phyloP scores from a whole-genome alignment of 1,140 invertebrate species.

The Colletes gigas region DNA sequence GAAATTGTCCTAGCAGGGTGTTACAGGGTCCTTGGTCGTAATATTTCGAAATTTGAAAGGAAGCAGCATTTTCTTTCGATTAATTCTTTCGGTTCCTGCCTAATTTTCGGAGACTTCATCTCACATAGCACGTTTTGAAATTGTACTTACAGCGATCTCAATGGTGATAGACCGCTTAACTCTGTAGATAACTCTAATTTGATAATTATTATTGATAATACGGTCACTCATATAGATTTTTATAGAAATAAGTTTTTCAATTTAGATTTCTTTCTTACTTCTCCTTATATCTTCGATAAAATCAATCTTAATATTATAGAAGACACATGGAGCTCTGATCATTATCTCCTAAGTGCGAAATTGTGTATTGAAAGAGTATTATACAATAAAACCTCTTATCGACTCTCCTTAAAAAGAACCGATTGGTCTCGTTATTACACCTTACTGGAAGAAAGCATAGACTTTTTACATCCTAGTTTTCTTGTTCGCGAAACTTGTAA shows the following conservation, averaged over 20 bases:
- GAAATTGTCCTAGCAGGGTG: no score
- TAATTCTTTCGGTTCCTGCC: neutral
- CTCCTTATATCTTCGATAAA: neutral
- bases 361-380: neutral
- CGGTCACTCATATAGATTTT: neutral
- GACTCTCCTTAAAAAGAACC: neutral
- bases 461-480: neutral
- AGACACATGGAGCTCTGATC: neutral
- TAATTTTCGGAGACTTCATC: no score
- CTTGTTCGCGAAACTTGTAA: no score
- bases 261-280: neutral
- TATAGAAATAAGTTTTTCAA: conserved; percentile 1
- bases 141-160: no score
- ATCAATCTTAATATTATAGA: neutral
- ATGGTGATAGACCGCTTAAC: no score
- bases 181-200: neutral
- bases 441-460: neutral
- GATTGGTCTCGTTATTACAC: neutral
- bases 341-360: neutral
- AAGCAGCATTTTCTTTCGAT: neutral
- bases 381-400: neutral
- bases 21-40: no score
- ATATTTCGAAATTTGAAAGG: neutral
- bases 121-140: no score
- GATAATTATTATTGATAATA: neutral